Evolutionary conservation across 2,888 invertebrate species (phyloP).

Genomic region (Smittia aterrima): DNA sequence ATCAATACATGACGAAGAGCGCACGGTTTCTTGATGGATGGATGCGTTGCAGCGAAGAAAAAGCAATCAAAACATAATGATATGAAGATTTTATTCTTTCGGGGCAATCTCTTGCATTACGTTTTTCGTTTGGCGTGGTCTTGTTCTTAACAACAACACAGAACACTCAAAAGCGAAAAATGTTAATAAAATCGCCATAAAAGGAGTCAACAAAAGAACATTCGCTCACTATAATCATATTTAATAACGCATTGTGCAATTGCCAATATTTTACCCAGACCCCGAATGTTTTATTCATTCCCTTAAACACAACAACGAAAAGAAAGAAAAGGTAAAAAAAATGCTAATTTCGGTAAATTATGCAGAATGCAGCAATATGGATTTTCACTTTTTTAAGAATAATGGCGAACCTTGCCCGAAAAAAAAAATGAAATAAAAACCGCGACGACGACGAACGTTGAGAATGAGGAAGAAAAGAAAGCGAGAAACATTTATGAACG

Average conservation of each 20-base stretch:
- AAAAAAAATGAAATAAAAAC: neutral
- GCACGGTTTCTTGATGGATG: slow-evolving; percentile 35
- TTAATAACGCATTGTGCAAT: slow-evolving; percentile 41
- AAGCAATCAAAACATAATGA: slow-evolving; percentile 36
- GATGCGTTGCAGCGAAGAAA: slow-evolving; percentile 11
- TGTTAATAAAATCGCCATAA: slow-evolving; percentile 31
- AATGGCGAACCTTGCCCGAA: slow-evolving; percentile 12
- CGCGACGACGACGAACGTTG: neutral
- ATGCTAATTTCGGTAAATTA: slow-evolving; percentile 41
- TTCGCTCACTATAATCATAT: slow-evolving; percentile 38
- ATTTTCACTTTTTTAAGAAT: slow-evolving; percentile 15
- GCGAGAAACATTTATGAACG: neutral
- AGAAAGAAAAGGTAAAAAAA: neutral
- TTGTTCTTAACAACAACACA: neutral
- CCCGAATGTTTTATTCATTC: neutral
- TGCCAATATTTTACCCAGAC: slow-evolving; percentile 39
- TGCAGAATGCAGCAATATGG: slow-evolving; percentile 39
- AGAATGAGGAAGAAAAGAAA: neutral
- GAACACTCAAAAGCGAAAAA: slow-evolving; percentile 7
- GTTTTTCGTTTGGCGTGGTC: neutral
- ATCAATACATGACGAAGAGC: neutral
- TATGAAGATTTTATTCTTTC: slow-evolving; percentile 20
- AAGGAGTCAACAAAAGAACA: slow-evolving; percentile 39
- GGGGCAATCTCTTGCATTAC: slow-evolving; percentile 22
- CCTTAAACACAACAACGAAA: slow-evolving; percentile 1